These are phyloP conservation scores for Cryptus armator DNA, from an alignment of 2,888 invertebrate genomes.

Conservation along the genomic window DNA sequence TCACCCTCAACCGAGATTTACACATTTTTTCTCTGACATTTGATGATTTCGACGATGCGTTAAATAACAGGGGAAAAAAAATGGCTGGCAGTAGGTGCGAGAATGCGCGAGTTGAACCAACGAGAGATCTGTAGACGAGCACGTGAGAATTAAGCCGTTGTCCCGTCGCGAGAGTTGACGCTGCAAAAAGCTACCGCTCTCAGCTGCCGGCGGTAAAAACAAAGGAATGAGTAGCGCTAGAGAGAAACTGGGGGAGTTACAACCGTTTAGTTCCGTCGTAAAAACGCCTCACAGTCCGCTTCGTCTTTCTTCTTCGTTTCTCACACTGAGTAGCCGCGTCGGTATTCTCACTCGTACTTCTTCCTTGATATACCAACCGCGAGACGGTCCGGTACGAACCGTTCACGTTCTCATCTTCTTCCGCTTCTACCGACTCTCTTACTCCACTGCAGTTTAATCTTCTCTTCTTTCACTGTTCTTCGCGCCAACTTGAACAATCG, in stretches of 20 bases:
- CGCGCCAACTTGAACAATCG: constrained; percentile 11
- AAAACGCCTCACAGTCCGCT: constrained; percentile 74
- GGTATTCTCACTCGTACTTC: constrained; percentile 16
- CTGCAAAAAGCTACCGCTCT: constrained; percentile 64
- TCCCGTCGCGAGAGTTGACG: constrained; percentile 65
- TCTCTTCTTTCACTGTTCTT: constrained; percentile 37
- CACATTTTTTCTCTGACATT: constrained; percentile 23
- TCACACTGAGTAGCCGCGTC: constrained; percentile 7
- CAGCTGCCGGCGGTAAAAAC: constrained; percentile 71
- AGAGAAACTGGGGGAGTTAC: constrained; percentile 73
- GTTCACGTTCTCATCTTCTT: constrained; percentile 58
- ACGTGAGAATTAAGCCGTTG: constrained; percentile 70
- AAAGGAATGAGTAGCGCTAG: constrained; percentile 71
- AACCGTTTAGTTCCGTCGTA: constrained; percentile 78
- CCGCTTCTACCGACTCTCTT: constrained; percentile 41
- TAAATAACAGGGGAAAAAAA: constrained; percentile 28
- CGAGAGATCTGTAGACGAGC: constrained; percentile 58
- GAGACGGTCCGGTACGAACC: constrained; percentile 6
- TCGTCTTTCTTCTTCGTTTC: constrained; percentile 65
- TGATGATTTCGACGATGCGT: constrained; percentile 27
- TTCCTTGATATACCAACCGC: constrained; percentile 3
- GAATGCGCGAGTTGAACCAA: constrained; percentile 35
- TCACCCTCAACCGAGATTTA: neutral
- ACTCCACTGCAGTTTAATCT: neutral
- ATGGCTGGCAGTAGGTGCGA: constrained; percentile 35